These are phyloP conservation scores for Caerostris extrusa DNA, from an alignment of 1,140 invertebrate species.

Conservation along the genomic window DNA sequence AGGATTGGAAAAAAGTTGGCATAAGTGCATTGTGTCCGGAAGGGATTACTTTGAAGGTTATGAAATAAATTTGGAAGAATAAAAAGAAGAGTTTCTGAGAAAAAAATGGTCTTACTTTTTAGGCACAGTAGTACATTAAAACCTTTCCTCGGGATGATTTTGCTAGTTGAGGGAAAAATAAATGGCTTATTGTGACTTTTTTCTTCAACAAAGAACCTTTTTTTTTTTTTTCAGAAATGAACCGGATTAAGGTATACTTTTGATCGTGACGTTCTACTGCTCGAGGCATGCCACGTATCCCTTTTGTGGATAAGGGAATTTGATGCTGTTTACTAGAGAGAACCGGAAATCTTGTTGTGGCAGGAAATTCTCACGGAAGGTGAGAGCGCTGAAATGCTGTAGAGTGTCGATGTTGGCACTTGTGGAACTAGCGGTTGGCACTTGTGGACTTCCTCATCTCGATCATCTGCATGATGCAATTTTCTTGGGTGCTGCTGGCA, in stretches of 20 bases:
- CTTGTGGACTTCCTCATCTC: conserved; percentile 85
- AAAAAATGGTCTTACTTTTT: no score
- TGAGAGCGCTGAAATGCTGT: conserved; percentile 36
- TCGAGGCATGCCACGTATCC: neutral
- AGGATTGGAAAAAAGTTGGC: no score
- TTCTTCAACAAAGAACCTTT: neutral
- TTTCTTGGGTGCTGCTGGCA: conserved; percentile 86
- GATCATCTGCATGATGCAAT: conserved; percentile 85
- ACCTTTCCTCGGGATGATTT: neutral
- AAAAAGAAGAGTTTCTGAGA: no score
- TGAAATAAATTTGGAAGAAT: no score
- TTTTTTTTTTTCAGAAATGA: neutral
- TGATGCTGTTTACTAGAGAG: neutral
- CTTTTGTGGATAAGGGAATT: neutral
- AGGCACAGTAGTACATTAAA: no score
- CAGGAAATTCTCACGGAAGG: neutral
- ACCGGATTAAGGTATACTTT: neutral
- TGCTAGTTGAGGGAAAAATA: conserved; percentile 16
- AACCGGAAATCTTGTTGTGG: neutral
- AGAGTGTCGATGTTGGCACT: conserved; percentile 73
- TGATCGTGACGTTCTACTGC: neutral
- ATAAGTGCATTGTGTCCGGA: no score
- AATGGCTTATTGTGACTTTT: neutral
- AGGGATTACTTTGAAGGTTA: no score
- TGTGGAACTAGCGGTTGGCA: no score